Percentiles rank a stretch among this genome's conserved stretches.
These are phyloP conservation scores for Enteromius thamalakanensis DNA, from an alignment of 2,797 vertebrate genomes.

Conservation along the genomic window DNA sequence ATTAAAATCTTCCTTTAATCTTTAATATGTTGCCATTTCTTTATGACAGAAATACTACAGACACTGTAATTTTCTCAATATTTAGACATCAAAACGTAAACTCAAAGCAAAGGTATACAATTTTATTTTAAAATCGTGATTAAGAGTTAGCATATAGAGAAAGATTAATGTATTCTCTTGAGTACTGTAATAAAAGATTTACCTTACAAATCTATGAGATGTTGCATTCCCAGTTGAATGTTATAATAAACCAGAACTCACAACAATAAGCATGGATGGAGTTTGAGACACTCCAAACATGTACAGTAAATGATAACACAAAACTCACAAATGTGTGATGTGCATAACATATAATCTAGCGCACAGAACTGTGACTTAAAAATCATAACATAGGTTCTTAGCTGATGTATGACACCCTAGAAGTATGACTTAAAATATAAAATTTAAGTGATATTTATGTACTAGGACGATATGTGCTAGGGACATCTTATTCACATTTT, in stretches of 20 bases:
- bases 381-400: neutral
- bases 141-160: neutral
- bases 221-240: neutral
- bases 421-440: neutral
- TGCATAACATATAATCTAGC: neutral
- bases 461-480: neutral
- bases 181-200: neutral
- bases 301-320: neutral
- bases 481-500: neutral
- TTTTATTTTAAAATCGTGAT: neutral
- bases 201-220: neutral
- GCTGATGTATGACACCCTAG: neutral
- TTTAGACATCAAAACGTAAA: neutral
- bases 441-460: neutral
- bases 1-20: too few species aligned
- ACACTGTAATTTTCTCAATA: too few species aligned
- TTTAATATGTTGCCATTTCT: too few species aligned
- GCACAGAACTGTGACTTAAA: neutral
- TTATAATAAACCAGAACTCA: neutral
- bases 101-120: neutral
- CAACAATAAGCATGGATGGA: neutral
- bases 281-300: neutral
- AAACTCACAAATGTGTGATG: neutral
- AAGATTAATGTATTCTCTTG: neutral
- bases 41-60: too few species aligned